These are phyloP conservation scores for Jordanella pulchra DNA, from an alignment of 2,797 vertebrate genomes.

Conservation along the genomic window DNA sequence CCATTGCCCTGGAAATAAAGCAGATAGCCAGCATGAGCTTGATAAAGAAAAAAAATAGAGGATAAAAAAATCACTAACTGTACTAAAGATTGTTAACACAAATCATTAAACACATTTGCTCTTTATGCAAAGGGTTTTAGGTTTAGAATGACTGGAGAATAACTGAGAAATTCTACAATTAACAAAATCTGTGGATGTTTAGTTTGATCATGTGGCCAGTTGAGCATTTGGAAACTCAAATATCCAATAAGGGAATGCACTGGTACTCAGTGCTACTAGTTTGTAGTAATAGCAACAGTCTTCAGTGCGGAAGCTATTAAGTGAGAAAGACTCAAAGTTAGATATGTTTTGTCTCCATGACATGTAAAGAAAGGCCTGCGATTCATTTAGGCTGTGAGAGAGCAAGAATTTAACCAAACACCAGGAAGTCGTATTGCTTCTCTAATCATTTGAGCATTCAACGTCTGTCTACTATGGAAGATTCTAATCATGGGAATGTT, in stretches of 20 bases:
- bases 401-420: neutral
- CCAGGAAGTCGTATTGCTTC: neutral
- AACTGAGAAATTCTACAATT: neutral
- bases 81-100: slow-evolving; percentile 11
- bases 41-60: slow-evolving; percentile 19
- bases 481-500: neutral
- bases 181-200: neutral
- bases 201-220: neutral
- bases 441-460: neutral
- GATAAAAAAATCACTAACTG: slow-evolving; percentile 15
- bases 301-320: neutral
- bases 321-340: neutral
- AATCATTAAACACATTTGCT: neutral
- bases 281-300: neutral
- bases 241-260: neutral
- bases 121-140: slow-evolving; percentile 14
- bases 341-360: neutral
- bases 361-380: neutral
- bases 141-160: slow-evolving; percentile 1
- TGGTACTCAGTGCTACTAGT: too few species aligned
- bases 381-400: neutral
- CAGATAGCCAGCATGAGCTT: slow-evolving; percentile 22
- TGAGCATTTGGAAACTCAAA: neutral
- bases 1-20: slow-evolving; percentile 88
- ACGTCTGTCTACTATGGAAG: neutral